Conservation (phyloP, 2,888 invertebrate species). For the Acheta domesticus region DNA sequence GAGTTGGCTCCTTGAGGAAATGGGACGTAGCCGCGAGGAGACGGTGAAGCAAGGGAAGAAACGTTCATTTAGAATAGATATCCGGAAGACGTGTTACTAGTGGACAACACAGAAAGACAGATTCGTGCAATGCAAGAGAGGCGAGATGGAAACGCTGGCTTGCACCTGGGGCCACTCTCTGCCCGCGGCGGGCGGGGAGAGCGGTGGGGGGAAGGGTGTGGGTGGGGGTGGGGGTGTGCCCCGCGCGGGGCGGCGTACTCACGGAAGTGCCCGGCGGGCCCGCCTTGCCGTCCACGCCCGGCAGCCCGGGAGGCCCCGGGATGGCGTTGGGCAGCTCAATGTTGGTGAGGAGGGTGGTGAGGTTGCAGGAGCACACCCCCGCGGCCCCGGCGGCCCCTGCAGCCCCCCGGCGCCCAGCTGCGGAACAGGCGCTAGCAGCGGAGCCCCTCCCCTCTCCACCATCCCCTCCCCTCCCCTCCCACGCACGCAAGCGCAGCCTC, state of each 20-base stretch:
- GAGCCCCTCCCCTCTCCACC: neutral
- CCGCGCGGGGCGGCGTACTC: slow-evolving; percentile 45
- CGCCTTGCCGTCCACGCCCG: slow-evolving; percentile 72
- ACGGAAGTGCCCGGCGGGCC: slow-evolving; percentile 77
- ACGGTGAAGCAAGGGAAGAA: too few species aligned
- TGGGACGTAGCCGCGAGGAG: too few species aligned
- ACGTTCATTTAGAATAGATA: too few species aligned
- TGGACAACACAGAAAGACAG: too few species aligned
- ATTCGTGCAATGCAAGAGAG: too few species aligned
- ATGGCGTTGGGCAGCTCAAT: slow-evolving; percentile 63
- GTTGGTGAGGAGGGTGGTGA: slow-evolving; percentile 58
- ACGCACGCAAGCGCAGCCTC: too few species aligned
- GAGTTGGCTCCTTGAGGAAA: neutral
- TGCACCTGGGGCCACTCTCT: too few species aligned
- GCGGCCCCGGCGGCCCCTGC: slow-evolving; percentile 53
- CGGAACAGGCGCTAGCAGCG: neutral
- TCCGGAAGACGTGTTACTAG: too few species aligned
- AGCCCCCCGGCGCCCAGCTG: slow-evolving; percentile 47
- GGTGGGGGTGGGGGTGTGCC: neutral
- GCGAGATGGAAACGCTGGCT: too few species aligned
- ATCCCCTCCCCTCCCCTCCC: too few species aligned
- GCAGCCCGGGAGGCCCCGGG: slow-evolving; percentile 68
- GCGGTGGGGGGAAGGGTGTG: too few species aligned
- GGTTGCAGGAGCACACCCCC: slow-evolving; percentile 72
- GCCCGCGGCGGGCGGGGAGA: too few species aligned